Conservation (phyloP, 1,140 invertebrate genomes). For the Vanessa atalanta region DNA sequence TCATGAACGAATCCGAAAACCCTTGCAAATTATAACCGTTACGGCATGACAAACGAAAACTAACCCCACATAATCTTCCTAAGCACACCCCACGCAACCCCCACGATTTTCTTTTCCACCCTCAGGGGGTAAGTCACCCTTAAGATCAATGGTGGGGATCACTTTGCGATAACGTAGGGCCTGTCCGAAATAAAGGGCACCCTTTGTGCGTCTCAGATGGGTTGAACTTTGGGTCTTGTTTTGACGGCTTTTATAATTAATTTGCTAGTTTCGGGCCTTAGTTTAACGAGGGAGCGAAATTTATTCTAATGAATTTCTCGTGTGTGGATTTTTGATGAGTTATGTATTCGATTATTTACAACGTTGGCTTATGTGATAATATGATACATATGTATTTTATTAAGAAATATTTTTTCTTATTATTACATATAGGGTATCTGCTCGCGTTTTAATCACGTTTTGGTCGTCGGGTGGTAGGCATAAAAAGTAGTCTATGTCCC, state of each 20-base stretch:
- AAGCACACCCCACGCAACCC: constrained; percentile 54
- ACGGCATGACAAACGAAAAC: constrained; percentile 69
- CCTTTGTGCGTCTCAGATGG: constrained; percentile 76
- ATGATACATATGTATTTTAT: background rate
- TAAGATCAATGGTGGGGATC: constrained; percentile 78
- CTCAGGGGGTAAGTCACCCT: constrained; percentile 71
- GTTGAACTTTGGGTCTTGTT: constrained; percentile 71
- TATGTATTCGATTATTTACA: constrained; percentile 18
- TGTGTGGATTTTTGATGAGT: constrained; percentile 46
- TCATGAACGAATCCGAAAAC: constrained; percentile 31
- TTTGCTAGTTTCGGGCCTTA: constrained; percentile 76
- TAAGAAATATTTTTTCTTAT: background rate
- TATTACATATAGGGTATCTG: no score
- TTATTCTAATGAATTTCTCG: constrained; percentile 64
- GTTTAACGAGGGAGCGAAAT: constrained; percentile 71
- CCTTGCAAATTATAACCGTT: constrained; percentile 43
- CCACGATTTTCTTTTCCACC: constrained; percentile 71
- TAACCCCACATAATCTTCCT: constrained; percentile 65
- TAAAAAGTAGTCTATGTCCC: no score
- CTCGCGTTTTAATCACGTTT: no score
- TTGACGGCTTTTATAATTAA: constrained; percentile 80
- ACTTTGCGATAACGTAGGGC: constrained; percentile 68
- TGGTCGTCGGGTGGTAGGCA: no score
- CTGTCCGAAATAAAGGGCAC: constrained; percentile 64
- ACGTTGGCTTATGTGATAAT: background rate